Percentiles rank a stretch among this genome's conserved stretches.
Evolutionary conservation across 1,140 invertebrate species (phyloP).

Genomic region (Acromyrmex charruanus): DNA sequence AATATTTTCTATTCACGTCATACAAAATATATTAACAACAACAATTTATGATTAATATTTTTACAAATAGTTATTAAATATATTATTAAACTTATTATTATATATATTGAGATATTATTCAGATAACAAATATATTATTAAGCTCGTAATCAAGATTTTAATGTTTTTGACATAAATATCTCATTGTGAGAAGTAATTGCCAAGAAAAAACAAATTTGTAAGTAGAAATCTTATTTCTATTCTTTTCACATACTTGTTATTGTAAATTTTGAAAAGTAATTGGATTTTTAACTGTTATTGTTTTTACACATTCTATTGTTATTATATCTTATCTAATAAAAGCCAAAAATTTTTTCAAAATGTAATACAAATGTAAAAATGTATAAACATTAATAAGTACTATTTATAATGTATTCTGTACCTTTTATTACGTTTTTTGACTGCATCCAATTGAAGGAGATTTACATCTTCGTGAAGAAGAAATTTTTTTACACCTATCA

Average conservation of each 20-base stretch:
- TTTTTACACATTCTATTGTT: no score
- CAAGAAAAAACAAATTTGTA: not conserved
- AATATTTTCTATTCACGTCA: not conserved
- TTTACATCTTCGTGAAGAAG: constrained; percentile 88
- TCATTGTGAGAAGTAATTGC: not conserved
- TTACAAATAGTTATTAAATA: not conserved
- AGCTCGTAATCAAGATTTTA: not conserved
- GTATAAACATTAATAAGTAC: not conserved
- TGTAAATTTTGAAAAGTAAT: not conserved
- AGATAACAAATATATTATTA: not conserved
- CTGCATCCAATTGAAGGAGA: constrained; percentile 80
- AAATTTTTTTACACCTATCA: constrained; percentile 87
- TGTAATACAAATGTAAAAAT: not conserved
- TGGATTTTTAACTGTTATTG: not conserved
- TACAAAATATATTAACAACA: not conserved
- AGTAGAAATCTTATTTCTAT: not conserved
- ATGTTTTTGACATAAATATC: not conserved
- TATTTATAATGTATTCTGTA: constrained; percentile 72
- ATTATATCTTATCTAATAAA: not conserved
- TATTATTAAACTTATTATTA: not conserved
- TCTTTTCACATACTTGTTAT: not conserved
- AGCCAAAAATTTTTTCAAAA: not conserved
- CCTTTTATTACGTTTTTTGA: constrained; percentile 85
- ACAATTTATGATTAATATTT: not conserved
- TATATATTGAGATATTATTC: no score